Evolutionary conservation across 2,113 vertebrate species (phyloP), one percentile per base, ranked within the genome.

Genomic region (Tichodroma muraria): DNA sequence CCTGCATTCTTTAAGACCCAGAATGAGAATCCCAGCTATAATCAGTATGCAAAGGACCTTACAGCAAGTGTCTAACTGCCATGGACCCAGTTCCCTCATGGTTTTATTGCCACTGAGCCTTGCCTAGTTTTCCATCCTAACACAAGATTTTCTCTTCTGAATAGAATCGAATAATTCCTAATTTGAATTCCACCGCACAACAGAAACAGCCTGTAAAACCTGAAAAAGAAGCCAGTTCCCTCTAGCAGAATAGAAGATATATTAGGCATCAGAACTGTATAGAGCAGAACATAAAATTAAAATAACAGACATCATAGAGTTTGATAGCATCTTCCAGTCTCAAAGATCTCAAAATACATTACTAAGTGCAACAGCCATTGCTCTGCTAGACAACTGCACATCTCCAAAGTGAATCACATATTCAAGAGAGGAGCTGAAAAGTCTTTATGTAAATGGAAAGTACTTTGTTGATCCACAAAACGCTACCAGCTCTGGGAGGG

Each of bases 271-370:
- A 54, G 92, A 92, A 93, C 85, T 93, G 88, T 72, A 90, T 31
- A 92, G 95, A 79, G 61, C 53, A 97, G 88, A 90, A 96, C 88
- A 93, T 95, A 93, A 95, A 96, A 96, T 85, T 94, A 95, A 97
- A 97, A 85, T 96, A 97, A 96, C 76, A 95, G 90, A 91, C 93
- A 93, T 78, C 85, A 90, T 45, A 64, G 85, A 95, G 85, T 91
- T 93, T 95, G 88, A 96, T 95, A 92, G 95, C 85, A 93, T 90
- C 90, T 88, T 81, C 88, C 92, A 88, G 44, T 79, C 90, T 86
- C 71, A 65, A 86, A 96, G 82, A 91, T 88, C 82, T 92, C 88
- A 53, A 95, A 96, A 93, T 81, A 71, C 91, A 88, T 92, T 71
- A 75, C 93, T 64, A 84, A 88, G 80, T 68, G 80, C 86, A 79